These are phyloP conservation scores for Camptogramma bilineatum DNA, from an alignment of 2,888 invertebrate genomes.

Conservation along the genomic window DNA sequence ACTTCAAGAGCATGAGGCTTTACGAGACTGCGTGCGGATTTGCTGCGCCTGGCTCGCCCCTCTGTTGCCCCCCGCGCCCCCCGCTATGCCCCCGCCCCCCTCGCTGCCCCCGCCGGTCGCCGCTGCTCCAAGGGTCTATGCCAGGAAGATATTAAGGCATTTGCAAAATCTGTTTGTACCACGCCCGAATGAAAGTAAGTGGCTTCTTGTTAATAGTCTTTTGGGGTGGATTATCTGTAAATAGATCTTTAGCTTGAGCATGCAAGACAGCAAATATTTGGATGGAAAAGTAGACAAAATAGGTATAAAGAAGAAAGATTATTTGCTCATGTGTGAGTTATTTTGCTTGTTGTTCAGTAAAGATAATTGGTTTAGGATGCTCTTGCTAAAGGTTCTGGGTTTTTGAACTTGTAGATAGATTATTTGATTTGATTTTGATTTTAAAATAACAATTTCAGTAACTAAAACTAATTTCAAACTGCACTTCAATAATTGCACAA, in stretches of 20 bases:
- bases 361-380: background rate
- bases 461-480: background rate
- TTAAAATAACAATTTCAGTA: background rate
- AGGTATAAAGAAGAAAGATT: no score
- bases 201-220: background rate
- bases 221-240: background rate
- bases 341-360: background rate
- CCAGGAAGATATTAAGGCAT: conserved; percentile 95
- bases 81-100: conserved; percentile 92
- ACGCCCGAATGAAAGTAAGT: conserved; percentile 95
- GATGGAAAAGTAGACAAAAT: no score
- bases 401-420: background rate
- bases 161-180: conserved; percentile 98
- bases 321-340: no score
- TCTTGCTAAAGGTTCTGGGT: background rate
- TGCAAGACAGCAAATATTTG: background rate
- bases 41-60: conserved; percentile 99
- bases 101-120: conserved; percentile 95
- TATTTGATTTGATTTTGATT: background rate
- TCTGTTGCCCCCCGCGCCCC: conserved; percentile 93
- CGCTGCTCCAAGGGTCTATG: conserved; percentile 95
- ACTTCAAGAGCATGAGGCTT: conserved; percentile 95
- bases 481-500: conserved; percentile 9
- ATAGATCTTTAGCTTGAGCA: background rate
- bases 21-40: conserved; percentile 97